Evolutionary conservation across 2,113 vertebrate species (phyloP).

Genomic region (Colossoma macropomum): DNA sequence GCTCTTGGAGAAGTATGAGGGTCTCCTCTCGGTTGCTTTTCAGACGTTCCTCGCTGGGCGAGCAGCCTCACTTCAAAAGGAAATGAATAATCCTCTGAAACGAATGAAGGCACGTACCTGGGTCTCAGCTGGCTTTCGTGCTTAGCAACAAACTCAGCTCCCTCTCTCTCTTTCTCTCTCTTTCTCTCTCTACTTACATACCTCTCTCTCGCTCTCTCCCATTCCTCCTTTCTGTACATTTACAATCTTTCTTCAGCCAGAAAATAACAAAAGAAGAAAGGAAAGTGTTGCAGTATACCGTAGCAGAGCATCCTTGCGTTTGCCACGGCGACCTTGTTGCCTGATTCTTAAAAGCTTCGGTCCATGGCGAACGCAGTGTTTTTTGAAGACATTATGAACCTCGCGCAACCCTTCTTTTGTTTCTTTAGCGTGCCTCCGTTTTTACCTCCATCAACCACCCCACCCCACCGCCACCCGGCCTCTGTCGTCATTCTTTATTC

Average conservation of each 20-base stretch:
- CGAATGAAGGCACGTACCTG: slow-evolving; percentile 94
- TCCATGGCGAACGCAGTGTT: slow-evolving; percentile 49
- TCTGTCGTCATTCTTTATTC: slow-evolving; percentile 32
- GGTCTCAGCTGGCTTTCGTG: slow-evolving; percentile 56
- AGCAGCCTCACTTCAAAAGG: slow-evolving; percentile 95
- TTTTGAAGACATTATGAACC: slow-evolving; percentile 62
- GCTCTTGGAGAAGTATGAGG: slow-evolving; percentile 97
- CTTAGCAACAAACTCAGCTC: slow-evolving; percentile 24
- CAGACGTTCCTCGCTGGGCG: slow-evolving; percentile 98
- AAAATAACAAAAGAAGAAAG: slow-evolving; percentile 53
- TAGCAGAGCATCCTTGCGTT: slow-evolving; percentile 56
- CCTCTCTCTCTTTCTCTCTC: neutral
- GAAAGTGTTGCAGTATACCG: slow-evolving; percentile 61
- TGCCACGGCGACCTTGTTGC: slow-evolving; percentile 58
- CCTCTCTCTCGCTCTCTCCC: slow-evolving; percentile 36
- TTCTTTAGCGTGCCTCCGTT: slow-evolving; percentile 21
- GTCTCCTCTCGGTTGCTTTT: slow-evolving; percentile 92
- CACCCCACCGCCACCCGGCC: neutral
- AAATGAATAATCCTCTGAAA: slow-evolving; percentile 98
- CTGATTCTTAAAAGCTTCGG: neutral
- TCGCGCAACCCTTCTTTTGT: slow-evolving; percentile 49
- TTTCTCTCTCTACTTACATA: neutral
- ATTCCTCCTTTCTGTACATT: slow-evolving; percentile 42
- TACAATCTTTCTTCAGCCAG: slow-evolving; percentile 57
- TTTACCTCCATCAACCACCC: slow-evolving; percentile 4